Base-by-base conservation (phyloP, 2,888 invertebrate species). In the Trichacis sp. region DNA sequence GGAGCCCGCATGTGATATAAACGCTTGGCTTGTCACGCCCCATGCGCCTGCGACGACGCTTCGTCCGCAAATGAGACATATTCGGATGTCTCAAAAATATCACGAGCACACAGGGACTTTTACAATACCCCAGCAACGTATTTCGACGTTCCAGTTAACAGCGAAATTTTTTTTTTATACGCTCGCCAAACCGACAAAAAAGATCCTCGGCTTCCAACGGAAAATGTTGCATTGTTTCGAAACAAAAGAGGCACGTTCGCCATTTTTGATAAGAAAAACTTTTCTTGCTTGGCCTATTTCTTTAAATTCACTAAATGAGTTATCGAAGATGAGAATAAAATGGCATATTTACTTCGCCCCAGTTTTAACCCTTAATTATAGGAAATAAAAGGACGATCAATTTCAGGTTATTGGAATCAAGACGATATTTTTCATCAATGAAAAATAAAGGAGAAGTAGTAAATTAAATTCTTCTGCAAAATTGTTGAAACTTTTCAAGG, bases 1-100 rank as follows among this genome's bases (percentile, higher is more conserved):
- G 73, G 64, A 77, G 73, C 73, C 73, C 75, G 75, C 72, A 72
- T 75, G 70, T 53, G 73, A 73, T 56, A 69, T 65, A 70, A 59
- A 63, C 68, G 62, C 54, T 45, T 36, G 57, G 54, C 47, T 63
- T 62, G 48, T 63, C 54, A 60, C 65, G 45, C 50, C 29, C 58
- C 51, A 24, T 40, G 46, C 51, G 61, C 50, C 42, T 52, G 19
- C 29, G 36, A 4, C 36, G 19, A 15, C 17, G 40, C 9, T 42
- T 45, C 47, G 46, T 52, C 24, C 45, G 43, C 9, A 18, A 15
- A 43, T 15, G 4, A 59, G 49, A 49, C 46, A 45, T 55, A 12
- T 56, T 12, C 51, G 43, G 40, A 19, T 57, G 55, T 17, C 29
- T 18, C n/a, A 17, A 19, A 43, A 43, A n/a, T 43, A n/a, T 18